phyloP scores from a whole-genome alignment of 1,140 invertebrate species.

The Dendroctonus valens region DNA sequence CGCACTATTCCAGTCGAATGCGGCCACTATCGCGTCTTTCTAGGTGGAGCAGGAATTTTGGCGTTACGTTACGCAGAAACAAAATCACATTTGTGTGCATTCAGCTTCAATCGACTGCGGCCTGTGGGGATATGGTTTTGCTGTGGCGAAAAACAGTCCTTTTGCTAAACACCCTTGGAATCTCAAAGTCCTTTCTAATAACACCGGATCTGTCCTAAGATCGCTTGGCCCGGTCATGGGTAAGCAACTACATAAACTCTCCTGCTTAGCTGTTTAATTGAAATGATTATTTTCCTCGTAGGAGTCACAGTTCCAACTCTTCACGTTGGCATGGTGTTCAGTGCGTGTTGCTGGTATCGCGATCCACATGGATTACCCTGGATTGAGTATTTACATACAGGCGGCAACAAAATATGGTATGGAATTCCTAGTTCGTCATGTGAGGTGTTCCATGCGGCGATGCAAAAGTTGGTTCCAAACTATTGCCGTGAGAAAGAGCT shows the following conservation, averaged over 20 bases:
- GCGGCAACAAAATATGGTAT: slow-evolving; percentile 90
- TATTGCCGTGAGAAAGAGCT: slow-evolving; percentile 78
- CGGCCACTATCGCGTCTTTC: background rate
- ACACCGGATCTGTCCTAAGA: slow-evolving; percentile 74
- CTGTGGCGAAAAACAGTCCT: slow-evolving; percentile 70
- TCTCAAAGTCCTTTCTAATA: slow-evolving; percentile 85
- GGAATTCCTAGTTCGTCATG: slow-evolving; percentile 79
- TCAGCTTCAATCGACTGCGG: slow-evolving; percentile 88
- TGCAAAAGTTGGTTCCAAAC: slow-evolving; percentile 76
- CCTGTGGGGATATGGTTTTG: slow-evolving; percentile 83
- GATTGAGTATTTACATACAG: slow-evolving; percentile 91
- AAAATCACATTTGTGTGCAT: slow-evolving; percentile 84
- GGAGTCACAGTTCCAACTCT: slow-evolving; percentile 89
- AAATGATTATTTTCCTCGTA: slow-evolving; percentile 45
- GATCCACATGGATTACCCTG: slow-evolving; percentile 91
- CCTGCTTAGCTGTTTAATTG: background rate
- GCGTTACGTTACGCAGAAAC: slow-evolving; percentile 73
- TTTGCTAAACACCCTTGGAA: slow-evolving; percentile 90
- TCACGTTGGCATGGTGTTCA: slow-evolving; percentile 91
- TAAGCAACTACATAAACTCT: slow-evolving; percentile 45
- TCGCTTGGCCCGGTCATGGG: slow-evolving; percentile 83
- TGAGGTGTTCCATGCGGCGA: slow-evolving; percentile 68
- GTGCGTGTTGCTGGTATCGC: slow-evolving; percentile 90
- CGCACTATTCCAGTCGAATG: background rate
- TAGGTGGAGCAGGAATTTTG: slow-evolving; percentile 78